A percentile compares a stretch with the other conserved stretches of the same genome.
Conservation (phyloP, 1,140 invertebrate genomes). For the Argopecten irradians region DNA sequence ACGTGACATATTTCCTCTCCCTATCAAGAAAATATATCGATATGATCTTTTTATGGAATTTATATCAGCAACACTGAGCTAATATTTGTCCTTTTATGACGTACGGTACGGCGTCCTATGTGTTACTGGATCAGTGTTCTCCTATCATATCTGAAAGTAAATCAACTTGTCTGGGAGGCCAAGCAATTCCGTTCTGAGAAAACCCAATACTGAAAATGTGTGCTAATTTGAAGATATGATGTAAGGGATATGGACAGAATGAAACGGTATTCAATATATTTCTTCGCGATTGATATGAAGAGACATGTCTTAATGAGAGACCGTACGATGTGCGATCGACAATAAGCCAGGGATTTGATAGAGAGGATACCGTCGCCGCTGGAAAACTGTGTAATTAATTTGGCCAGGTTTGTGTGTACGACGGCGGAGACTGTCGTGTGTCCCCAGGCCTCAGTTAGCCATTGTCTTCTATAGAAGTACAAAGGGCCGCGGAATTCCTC, state of each 20-base stretch:
- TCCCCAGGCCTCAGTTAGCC: background rate
- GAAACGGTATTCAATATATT: background rate
- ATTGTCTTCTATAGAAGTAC: background rate
- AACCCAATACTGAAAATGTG: slow-evolving; percentile 5
- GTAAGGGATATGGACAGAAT: slow-evolving; percentile 10
- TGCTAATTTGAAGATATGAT: slow-evolving; percentile 6
- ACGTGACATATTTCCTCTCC: background rate
- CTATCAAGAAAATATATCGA: background rate
- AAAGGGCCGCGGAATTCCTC: too few relatives aligned
- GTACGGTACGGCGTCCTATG: background rate
- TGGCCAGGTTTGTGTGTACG: background rate
- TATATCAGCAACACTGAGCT: background rate
- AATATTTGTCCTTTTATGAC: slow-evolving; percentile 7
- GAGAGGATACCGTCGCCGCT: background rate
- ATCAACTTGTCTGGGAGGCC: background rate
- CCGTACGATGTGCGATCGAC: background rate
- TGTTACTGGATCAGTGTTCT: background rate
- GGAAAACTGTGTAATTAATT: slow-evolving; percentile 18
- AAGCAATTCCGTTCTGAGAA: slow-evolving; percentile 6
- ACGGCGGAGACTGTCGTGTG: background rate
- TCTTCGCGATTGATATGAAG: background rate
- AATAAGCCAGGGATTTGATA: slow-evolving; percentile 9
- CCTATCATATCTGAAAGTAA: background rate
- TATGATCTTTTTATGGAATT: slow-evolving; percentile 5
- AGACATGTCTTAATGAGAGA: slow-evolving; percentile 21